These are phyloP conservation scores for Halcyon badia DNA, from an alignment of 2,797 vertebrate genomes.

Conservation along the genomic window DNA sequence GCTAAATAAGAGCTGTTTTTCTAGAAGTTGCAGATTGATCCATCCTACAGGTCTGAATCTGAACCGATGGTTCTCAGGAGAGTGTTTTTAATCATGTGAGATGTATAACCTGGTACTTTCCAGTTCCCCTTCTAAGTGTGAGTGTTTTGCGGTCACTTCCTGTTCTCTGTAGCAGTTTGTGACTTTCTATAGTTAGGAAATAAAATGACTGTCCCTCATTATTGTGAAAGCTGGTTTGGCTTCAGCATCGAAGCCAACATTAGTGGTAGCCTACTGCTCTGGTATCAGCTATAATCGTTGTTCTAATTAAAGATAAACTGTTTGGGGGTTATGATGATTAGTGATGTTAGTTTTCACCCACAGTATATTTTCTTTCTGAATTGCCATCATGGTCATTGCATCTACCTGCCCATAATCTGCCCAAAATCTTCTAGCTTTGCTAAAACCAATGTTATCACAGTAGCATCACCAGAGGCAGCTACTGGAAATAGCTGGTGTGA, in stretches of 20 bases:
- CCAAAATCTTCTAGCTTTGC: neutral
- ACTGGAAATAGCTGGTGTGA: neutral
- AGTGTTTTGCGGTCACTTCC: slow-evolving; percentile 14
- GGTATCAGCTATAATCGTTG: neutral
- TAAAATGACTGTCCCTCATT: neutral
- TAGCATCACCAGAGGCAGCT: neutral
- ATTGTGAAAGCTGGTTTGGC: slow-evolving; percentile 7
- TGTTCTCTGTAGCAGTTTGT: neutral
- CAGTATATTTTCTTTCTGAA: neutral
- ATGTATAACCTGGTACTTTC: neutral
- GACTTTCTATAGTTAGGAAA: slow-evolving; percentile 36
- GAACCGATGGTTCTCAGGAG: neutral
- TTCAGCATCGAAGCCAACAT: neutral
- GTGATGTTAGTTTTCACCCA: neutral
- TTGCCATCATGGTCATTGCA: neutral
- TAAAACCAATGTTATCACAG: neutral
- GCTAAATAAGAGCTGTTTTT: neutral
- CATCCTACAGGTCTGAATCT: neutral
- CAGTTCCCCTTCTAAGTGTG: slow-evolving; percentile 48
- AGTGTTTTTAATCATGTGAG: slow-evolving; percentile 11
- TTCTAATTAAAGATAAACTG: neutral
- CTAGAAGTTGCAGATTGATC: neutral
- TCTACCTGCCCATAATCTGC: neutral
- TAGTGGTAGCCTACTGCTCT: neutral
- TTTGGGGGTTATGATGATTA: neutral